Evolutionary conservation across 1,140 invertebrate genomes (phyloP).

Genomic region (Wasmannia auropunctata): DNA sequence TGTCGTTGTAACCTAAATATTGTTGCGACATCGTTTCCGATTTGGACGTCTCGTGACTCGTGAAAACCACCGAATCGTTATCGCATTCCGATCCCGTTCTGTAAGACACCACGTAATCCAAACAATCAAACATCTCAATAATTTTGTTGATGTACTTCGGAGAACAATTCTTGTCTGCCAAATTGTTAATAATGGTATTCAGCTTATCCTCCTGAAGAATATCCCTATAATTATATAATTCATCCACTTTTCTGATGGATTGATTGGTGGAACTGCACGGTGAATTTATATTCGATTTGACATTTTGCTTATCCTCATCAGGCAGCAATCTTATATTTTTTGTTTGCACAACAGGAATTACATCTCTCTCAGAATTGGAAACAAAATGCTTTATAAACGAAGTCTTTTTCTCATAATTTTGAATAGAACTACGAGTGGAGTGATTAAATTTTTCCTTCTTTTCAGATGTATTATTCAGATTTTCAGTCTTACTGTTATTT

Average conservation of each 20-base stretch:
- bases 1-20: background rate
- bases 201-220: slow-evolving; percentile 74
- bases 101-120: slow-evolving; percentile 72
- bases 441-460: background rate
- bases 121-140: slow-evolving; percentile 70
- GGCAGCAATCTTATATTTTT: background rate
- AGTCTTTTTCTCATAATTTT: background rate
- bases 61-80: background rate
- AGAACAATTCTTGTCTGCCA: slow-evolving; percentile 73
- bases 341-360: background rate
- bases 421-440: background rate
- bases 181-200: slow-evolving; percentile 69
- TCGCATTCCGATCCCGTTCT: background rate
- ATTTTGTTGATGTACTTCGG: slow-evolving; percentile 75
- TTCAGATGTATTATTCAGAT: background rate
- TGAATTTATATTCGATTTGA: background rate
- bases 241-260: background rate
- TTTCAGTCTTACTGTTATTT: background rate
- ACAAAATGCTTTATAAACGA: slow-evolving; percentile 11
- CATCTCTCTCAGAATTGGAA: background rate
- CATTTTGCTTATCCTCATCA: background rate
- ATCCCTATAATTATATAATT: slow-evolving; percentile 68
- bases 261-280: too few relatives aligned
- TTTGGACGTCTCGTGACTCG: background rate
- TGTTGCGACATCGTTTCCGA: background rate